Percentiles rank a stretch among this genome's conserved stretches.
phyloP scores from a whole-genome alignment of 2,113 vertebrate genomes.

The Elachura formosa region DNA sequence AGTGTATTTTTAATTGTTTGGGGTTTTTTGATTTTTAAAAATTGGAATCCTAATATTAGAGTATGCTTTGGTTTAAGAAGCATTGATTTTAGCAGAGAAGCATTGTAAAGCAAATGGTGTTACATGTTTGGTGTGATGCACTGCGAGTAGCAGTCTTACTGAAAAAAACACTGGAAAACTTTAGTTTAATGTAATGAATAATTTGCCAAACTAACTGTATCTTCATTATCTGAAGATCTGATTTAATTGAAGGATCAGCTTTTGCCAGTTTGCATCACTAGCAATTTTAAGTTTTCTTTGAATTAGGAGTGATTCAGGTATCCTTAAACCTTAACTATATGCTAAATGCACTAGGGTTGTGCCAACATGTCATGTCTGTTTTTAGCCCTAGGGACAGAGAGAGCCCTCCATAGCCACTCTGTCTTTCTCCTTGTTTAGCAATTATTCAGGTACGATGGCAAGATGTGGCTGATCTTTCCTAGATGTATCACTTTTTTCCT shows the following conservation, averaged over 20 bases:
- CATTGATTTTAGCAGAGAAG: background rate
- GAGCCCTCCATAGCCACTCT: background rate
- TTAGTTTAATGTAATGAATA: background rate
- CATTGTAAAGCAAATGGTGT: background rate
- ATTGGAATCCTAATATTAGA: background rate
- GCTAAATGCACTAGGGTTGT: accelerated
- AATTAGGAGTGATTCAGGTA: background rate
- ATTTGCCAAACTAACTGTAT: background rate
- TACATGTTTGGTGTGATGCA: background rate
- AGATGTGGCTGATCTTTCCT: background rate
- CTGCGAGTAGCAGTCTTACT: background rate
- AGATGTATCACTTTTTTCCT: background rate
- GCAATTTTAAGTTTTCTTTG: background rate
- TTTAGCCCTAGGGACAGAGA: background rate
- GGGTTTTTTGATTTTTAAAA: background rate
- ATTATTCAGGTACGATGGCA: background rate
- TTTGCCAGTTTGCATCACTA: background rate
- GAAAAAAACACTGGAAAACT: background rate
- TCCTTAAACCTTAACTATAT: background rate
- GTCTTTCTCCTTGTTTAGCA: background rate
- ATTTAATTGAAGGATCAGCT: background rate
- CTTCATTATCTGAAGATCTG: background rate
- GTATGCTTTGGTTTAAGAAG: background rate
- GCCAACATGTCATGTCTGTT: background rate
- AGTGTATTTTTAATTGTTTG: background rate